Evolutionary conservation across 2,113 vertebrate genomes (phyloP).

Genomic region (Salvelinus sp.): DNA sequence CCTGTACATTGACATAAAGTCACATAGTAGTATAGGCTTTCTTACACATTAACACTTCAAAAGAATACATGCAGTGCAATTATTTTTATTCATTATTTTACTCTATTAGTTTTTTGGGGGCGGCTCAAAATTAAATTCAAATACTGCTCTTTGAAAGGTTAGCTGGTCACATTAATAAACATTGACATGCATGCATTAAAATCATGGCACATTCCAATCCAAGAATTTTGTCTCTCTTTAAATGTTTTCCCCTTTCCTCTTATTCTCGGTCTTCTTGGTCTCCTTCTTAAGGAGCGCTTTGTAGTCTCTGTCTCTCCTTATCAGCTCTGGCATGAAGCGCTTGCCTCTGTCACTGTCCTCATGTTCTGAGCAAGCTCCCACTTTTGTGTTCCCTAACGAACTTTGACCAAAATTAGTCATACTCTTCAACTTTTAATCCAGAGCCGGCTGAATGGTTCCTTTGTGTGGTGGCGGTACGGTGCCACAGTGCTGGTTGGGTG

Average conservation of each 20-base stretch:
- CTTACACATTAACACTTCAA: constrained; percentile 53
- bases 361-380: constrained; percentile 72
- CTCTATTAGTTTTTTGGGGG: too few relatives aligned
- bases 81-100: too few relatives aligned
- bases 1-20: constrained; percentile 51
- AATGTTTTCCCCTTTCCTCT: constrained; percentile 6
- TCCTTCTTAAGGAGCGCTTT: constrained; percentile 70
- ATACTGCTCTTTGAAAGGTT: constrained; percentile 53
- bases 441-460: constrained; percentile 73
- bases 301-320: constrained; percentile 73
- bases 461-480: constrained; percentile 62
- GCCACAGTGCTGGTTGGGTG: constrained; percentile 51
- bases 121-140: constrained; percentile 60
- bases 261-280: constrained; percentile 43
- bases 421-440: constrained; percentile 78
- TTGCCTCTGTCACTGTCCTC: constrained; percentile 78
- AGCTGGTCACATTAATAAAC: constrained; percentile 64
- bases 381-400: constrained; percentile 80
- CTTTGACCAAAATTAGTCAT: constrained; percentile 83
- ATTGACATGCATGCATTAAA: constrained; percentile 69
- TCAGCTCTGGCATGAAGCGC: constrained; percentile 70
- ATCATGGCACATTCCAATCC: constrained; percentile 51
- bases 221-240: constrained; percentile 51
- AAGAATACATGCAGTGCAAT: constrained; percentile 39
- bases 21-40: neutral